phyloP scores from a whole-genome alignment of 1,140 invertebrate species.

The Drosophila santomea region DNA sequence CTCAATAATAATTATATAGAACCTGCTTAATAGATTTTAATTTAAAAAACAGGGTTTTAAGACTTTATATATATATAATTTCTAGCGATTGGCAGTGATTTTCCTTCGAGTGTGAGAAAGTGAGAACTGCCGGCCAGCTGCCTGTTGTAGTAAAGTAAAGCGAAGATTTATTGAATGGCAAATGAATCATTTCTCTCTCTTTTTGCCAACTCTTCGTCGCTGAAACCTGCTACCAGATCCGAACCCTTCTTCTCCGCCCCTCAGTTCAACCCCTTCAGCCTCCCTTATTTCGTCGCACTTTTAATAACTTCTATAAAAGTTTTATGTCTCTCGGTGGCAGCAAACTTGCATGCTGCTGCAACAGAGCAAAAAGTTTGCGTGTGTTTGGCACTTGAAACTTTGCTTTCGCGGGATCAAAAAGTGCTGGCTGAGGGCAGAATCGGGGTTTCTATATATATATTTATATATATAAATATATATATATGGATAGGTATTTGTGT shows the following conservation, averaged over 20 bases:
- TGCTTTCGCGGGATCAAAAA: constrained; percentile 43
- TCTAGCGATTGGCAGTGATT: not conserved
- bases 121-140: constrained; percentile 51
- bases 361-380: constrained; percentile 70
- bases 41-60: no score
- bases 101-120: constrained; percentile 19
- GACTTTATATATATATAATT: no score
- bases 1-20: no score
- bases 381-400: constrained; percentile 80
- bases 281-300: constrained; percentile 54
- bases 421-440: constrained; percentile 6
- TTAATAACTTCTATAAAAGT: constrained; percentile 81
- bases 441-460: constrained; percentile 4
- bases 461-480: constrained; percentile 3
- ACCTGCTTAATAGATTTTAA: no score
- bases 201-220: constrained; percentile 50
- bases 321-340: constrained; percentile 71
- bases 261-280: not conserved
- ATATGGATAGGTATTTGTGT: constrained; percentile 11
- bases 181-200: constrained; percentile 63
- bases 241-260: not conserved
- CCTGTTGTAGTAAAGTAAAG: constrained; percentile 45
- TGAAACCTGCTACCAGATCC: constrained; percentile 29
- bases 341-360: constrained; percentile 67
- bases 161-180: constrained; percentile 78